Base-by-base conservation (phyloP, 2,113 vertebrate species). In the Cyanoliseus patagonus region DNA sequence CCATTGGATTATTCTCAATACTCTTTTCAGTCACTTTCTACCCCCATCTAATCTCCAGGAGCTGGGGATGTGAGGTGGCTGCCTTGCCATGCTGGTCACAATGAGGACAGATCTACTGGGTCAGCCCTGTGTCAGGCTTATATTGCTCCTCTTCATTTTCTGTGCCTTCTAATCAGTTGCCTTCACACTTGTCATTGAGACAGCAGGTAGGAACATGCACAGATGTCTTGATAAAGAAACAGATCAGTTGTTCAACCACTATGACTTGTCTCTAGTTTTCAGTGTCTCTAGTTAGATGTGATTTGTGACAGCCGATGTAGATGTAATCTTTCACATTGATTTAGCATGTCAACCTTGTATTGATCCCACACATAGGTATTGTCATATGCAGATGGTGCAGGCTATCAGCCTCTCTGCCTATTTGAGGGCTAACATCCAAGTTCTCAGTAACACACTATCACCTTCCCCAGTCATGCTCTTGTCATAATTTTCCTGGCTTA, bases 281-380 rank as follows among this genome's bases (percentile, higher is more conserved):
- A 61, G 10, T 24, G 62, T 47, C 81, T 76, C 35, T 77, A 83
- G 57, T 61, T 44, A 24, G 62, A 78, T 64, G 89, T 62, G 62
- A 85, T 73, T 83, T 73, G 62, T 95, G 89, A 57, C 84, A 69
- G 42, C 68, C 0, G 0, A 31, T 85, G 87, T 91, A 84, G 83
- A 88, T 52, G 31, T 14, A 68, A 86, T 51, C 77, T 90, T 92
- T 87, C 80, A 87, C 91, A 87, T 3, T 73, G 89, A 94, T 91
- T 95, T 79, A 76, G 25, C 70, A 49, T 57, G 78, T 83, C 91
- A 94, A 44, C 35, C 81, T 76, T 1, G 1, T 80, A 95, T 94
- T 85, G 86, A 95, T 95, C 66, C 52, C 70, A 83, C 70, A 27
- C 31, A 75, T 73, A 52, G 47, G 47, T 82, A 83, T 61, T 87